Conservation (phyloP, 2,113 vertebrate genomes). For the Chloroceryle aenea region DNA sequence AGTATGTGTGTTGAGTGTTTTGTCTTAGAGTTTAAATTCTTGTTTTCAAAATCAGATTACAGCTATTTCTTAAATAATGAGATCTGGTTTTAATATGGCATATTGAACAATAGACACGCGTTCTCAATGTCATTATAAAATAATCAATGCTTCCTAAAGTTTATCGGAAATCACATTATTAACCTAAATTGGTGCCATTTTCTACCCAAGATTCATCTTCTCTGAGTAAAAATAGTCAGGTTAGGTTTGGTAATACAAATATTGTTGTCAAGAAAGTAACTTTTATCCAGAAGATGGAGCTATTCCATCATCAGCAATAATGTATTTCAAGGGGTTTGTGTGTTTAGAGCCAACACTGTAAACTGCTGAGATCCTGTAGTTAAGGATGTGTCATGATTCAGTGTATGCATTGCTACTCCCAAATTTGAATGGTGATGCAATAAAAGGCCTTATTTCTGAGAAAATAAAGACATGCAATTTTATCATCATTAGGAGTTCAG, state of each 20-base stretch:
- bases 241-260: neutral
- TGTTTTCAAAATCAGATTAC: neutral
- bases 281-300: conserved; percentile 72
- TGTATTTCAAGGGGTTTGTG: neutral
- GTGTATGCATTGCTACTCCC: conserved; percentile 26
- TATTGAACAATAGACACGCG: accelerated
- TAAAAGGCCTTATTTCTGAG: conserved; percentile 24
- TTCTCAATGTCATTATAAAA: neutral
- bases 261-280: neutral
- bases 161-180: neutral
- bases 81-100: neutral
- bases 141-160: neutral
- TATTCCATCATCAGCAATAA: conserved; percentile 69
- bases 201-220: neutral
- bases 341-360: conserved; percentile 1
- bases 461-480: conserved; percentile 25
- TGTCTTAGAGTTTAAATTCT: neutral
- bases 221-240: neutral
- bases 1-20: neutral
- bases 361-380: neutral
- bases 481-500: conserved; percentile 41
- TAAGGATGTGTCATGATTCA: conserved; percentile 8
- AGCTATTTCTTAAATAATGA: neutral
- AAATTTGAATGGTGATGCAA: neutral
- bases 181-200: neutral